Percentiles rank a stretch among this genome's conserved stretches.
Conservation (phyloP, 1,140 invertebrate genomes). For the Hydropsyche tenuis region DNA sequence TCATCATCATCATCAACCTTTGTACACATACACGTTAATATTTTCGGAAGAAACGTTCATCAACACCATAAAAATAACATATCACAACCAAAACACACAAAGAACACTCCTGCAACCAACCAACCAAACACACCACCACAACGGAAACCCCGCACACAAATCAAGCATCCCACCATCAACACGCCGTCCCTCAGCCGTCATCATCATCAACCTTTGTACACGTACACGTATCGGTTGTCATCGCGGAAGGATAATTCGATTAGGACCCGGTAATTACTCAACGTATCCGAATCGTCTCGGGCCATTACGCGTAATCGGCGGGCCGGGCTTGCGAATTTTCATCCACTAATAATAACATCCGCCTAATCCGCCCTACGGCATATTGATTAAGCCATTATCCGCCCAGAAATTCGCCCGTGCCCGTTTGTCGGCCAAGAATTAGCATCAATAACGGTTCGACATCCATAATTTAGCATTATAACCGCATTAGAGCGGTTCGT, state of each 20-base stretch:
- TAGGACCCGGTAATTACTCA: constrained; percentile 16
- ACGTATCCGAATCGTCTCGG: not conserved
- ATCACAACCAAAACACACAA: no score
- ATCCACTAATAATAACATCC: not conserved
- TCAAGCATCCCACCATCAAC: no score
- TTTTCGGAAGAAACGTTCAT: no score
- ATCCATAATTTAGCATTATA: constrained; percentile 29
- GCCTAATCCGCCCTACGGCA: constrained; percentile 10
- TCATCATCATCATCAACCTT: no score
- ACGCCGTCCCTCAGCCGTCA: no score
- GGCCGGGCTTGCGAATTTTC: constrained; percentile 6
- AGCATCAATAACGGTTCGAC: constrained; percentile 29
- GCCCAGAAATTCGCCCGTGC: no score
- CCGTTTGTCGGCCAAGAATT: constrained; percentile 12
- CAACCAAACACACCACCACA: no score
- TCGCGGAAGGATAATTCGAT: constrained; percentile 10
- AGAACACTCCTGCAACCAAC: no score
- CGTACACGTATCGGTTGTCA: not conserved
- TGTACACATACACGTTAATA: no score
- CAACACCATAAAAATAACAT: no score
- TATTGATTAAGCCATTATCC: constrained; percentile 24
- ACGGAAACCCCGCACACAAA: no score
- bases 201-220: no score
- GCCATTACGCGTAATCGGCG: constrained; percentile 22
- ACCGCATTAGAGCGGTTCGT: not conserved